These are phyloP conservation scores for Malurus splendens DNA, from an alignment of 2,797 vertebrate genomes.

Conservation along the genomic window DNA sequence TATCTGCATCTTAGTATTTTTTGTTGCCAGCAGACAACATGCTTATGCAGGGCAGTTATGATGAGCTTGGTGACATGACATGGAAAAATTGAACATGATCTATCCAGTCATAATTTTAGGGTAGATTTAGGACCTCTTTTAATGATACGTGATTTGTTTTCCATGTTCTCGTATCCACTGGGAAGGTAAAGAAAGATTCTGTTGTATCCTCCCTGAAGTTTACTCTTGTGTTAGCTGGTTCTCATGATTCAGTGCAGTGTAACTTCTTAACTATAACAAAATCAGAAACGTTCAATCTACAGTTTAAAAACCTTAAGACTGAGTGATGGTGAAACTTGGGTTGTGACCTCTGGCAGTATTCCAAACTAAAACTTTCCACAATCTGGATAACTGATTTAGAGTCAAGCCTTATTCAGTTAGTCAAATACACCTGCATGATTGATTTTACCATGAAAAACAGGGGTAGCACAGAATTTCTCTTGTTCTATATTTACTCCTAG, in stretches of 20 bases:
- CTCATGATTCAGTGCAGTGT: not conserved
- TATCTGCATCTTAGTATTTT: not conserved
- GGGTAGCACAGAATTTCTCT: not conserved
- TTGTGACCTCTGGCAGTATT: not conserved
- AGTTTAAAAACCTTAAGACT: not conserved
- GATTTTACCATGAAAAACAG: not conserved
- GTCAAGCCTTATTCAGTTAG: not conserved
- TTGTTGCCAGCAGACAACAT: not conserved
- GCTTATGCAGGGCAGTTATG: not conserved
- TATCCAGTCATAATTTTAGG: not conserved
- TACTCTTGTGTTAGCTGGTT: not conserved
- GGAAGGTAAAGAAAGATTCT: not conserved
- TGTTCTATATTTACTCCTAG: not conserved
- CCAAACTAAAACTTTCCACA: not conserved
- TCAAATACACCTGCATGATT: not conserved
- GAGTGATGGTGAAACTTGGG: not conserved
- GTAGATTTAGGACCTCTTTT: not conserved
- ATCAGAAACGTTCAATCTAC: not conserved
- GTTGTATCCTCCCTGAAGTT: fast-evolving
- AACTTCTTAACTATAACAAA: not conserved
- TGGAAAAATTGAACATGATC: not conserved
- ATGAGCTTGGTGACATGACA: not conserved
- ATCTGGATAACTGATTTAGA: not conserved
- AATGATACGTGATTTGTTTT: not conserved
- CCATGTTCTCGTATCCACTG: not conserved